Evolutionary conservation across 2,113 vertebrate species (phyloP).

Genomic region (Anthoscopus minutus): DNA sequence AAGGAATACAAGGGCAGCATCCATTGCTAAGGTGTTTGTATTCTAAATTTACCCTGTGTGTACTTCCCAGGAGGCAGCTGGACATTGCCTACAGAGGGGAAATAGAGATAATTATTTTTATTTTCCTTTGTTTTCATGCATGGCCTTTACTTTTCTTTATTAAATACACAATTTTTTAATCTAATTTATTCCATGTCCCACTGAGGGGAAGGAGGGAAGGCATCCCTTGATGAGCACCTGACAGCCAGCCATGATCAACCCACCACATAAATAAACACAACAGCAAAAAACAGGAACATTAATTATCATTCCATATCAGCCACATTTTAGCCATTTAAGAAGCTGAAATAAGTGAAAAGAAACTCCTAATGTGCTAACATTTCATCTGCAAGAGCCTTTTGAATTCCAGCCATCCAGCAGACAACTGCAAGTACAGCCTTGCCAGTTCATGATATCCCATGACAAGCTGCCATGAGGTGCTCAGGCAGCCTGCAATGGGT

Average conservation of each 20-base stretch:
- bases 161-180: background rate
- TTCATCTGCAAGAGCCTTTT: background rate
- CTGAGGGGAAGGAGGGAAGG: background rate
- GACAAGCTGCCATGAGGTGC: background rate
- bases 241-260: background rate
- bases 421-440: background rate
- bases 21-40: background rate
- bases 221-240: rapidly evolving
- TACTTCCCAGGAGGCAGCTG: background rate
- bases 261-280: background rate
- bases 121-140: background rate
- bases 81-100: background rate
- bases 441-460: background rate
- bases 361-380: background rate
- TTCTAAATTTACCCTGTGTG: background rate
- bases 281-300: background rate
- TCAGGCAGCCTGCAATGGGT: background rate
- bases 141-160: background rate
- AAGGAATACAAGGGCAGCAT: background rate
- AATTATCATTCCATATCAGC: background rate
- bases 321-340: background rate
- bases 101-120: background rate
- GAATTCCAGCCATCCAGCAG: background rate
- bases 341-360: background rate
- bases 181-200: background rate